Evolutionary conservation across 2,113 vertebrate genomes (phyloP).

Genomic region (Delphinapterus leucas): DNA sequence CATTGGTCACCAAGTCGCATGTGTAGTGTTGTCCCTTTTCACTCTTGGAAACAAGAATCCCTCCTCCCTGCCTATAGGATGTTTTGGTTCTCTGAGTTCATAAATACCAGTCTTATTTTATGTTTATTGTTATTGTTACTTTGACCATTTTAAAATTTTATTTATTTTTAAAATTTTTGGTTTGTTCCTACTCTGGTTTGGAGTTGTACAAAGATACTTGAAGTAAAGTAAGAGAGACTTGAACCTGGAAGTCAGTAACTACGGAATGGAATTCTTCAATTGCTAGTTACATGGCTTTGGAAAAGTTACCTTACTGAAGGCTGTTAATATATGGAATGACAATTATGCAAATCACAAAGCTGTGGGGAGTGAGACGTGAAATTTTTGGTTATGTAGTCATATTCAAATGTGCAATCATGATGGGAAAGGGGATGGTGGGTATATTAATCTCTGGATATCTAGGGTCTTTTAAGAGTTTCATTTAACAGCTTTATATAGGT

Average conservation of each 20-base stretch:
- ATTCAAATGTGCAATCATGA: background rate
- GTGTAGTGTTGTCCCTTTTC: background rate
- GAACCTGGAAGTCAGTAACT: background rate
- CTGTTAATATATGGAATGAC: background rate
- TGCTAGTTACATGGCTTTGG: background rate
- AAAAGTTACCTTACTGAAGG: background rate
- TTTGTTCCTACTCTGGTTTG: background rate
- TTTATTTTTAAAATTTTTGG: background rate
- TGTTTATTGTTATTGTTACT: background rate
- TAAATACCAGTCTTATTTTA: background rate
- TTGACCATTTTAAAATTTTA: background rate
- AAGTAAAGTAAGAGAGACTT: background rate
- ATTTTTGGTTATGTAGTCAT: background rate
- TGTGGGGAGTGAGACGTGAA: background rate
- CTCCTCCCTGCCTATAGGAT: background rate
- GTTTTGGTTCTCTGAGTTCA: background rate
- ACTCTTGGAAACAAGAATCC: background rate
- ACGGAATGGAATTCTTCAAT: background rate
- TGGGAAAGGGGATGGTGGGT: background rate
- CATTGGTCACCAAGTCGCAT: background rate
- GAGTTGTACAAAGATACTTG: background rate
- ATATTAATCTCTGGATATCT: background rate
- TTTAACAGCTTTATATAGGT: background rate
- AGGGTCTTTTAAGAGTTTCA: background rate
- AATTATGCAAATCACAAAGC: background rate